Evolutionary conservation across 2,888 invertebrate genomes (phyloP).

Genomic region (Odontothrips loti): DNA sequence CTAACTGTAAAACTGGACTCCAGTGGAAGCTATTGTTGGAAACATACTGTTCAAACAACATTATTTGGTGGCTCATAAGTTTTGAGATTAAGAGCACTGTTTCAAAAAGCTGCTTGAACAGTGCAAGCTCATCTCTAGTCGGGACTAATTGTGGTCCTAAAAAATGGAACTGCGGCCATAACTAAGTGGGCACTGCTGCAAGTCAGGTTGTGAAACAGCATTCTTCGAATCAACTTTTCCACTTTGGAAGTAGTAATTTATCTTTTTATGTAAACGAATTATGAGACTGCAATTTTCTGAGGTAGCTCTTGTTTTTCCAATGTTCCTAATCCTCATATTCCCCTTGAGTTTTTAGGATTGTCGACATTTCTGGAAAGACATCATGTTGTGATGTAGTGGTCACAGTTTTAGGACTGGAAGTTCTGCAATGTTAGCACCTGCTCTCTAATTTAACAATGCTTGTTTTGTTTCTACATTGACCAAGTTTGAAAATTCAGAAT

Average conservation of each 20-base stretch:
- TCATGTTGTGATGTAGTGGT: too few species aligned
- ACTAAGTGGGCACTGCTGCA: not conserved
- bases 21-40: too few species aligned
- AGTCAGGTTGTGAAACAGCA: not conserved
- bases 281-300: too few species aligned
- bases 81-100: slow-evolving; percentile 17
- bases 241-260: not conserved
- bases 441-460: slow-evolving; percentile 4
- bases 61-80: not conserved
- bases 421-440: slow-evolving; percentile 3
- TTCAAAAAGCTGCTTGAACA: not conserved
- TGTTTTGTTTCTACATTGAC: slow-evolving; percentile 33
- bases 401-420: slow-evolving; percentile 33
- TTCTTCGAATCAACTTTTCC: not conserved
- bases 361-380: too few species aligned
- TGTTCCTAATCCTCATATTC: too few species aligned
- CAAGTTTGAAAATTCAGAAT: slow-evolving; percentile 32
- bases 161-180: not conserved
- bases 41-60: not conserved
- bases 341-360: too few species aligned
- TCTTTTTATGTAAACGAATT: not conserved
- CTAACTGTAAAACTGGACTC: too few species aligned
- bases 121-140: slow-evolving; percentile 22
- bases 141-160: not conserved
- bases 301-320: too few species aligned